A percentile compares a stretch with the other conserved stretches of the same genome.
phyloP scores from a whole-genome alignment of 2,113 vertebrate genomes.

The Lophius piscatorius region DNA sequence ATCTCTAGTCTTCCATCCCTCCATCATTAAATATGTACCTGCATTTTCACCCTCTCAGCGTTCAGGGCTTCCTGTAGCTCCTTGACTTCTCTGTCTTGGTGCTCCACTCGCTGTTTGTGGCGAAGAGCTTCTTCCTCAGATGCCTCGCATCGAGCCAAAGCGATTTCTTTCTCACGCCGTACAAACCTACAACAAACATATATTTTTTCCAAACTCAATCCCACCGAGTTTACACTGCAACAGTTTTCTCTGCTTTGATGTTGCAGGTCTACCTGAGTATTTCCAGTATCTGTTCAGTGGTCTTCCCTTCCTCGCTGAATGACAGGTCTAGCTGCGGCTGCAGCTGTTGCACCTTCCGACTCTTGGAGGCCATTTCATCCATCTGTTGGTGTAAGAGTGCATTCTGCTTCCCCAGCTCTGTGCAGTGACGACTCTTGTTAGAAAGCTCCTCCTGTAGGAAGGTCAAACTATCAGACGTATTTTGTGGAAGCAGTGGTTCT shows the following conservation, averaged over 20 bases:
- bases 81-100: constrained; percentile 89
- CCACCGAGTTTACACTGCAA: neutral
- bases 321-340: constrained; percentile 79
- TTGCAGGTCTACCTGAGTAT: constrained; percentile 82
- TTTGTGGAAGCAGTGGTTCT: too few relatives aligned
- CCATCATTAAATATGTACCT: constrained; percentile 83
- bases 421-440: constrained; percentile 79
- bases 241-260: neutral
- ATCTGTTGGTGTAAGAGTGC: constrained; percentile 89
- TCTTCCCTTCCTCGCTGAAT: constrained; percentile 90
- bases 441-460: constrained; percentile 84
- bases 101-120: constrained; percentile 88
- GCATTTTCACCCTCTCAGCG: constrained; percentile 91
- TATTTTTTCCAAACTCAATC: neutral
- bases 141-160: constrained; percentile 88
- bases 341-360: constrained; percentile 69
- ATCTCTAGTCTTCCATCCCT: neutral
- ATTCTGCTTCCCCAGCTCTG: constrained; percentile 90
- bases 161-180: constrained; percentile 94
- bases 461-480: constrained; percentile 8
- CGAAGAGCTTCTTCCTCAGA: constrained; percentile 90
- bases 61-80: constrained; percentile 90
- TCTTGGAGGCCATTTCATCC: constrained; percentile 87
- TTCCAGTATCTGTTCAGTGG: constrained; percentile 90
- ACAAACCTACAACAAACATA: constrained; percentile 85